phyloP scores from a whole-genome alignment of 2,797 vertebrate genomes.

The Melanotaenia pygmaea region DNA sequence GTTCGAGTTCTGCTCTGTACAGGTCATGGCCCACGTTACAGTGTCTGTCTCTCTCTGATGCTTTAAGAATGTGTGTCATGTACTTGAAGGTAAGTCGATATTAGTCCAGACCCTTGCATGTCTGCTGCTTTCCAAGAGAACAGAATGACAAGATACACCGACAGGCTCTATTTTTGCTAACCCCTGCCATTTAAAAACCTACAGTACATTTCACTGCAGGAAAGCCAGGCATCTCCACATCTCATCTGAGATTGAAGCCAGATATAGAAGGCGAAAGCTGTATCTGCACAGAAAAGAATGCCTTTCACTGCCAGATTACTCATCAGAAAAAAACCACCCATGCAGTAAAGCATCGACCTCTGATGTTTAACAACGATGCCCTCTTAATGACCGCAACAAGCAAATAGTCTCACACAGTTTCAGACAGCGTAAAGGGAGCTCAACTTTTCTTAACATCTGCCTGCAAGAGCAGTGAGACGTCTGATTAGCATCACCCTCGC shows the following conservation, averaged over 20 bases:
- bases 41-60: slow-evolving; percentile 36
- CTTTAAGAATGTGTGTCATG: slow-evolving; percentile 45
- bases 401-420: slow-evolving; percentile 18
- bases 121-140: slow-evolving; percentile 36
- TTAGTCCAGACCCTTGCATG: slow-evolving; percentile 36
- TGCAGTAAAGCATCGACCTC: slow-evolving; percentile 24
- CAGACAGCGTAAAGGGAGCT: background rate
- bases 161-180: slow-evolving; percentile 47
- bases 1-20: slow-evolving; percentile 8
- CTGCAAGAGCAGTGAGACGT: slow-evolving; percentile 13
- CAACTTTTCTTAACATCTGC: slow-evolving; percentile 56
- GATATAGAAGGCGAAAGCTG: slow-evolving; percentile 41
- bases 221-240: slow-evolving; percentile 31
- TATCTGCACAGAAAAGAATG: slow-evolving; percentile 18
- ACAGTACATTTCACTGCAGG: slow-evolving; percentile 14
- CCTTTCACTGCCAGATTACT: slow-evolving; percentile 31
- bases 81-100: slow-evolving; percentile 73
- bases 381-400: slow-evolving; percentile 48
- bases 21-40: slow-evolving; percentile 43
- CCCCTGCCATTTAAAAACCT: slow-evolving; percentile 16
- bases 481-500: slow-evolving; percentile 50
- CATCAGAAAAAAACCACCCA: slow-evolving; percentile 18
- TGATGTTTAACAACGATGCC: slow-evolving; percentile 28
- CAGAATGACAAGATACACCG: slow-evolving; percentile 38
- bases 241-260: slow-evolving; percentile 25